phyloP scores from a whole-genome alignment of 64 coral and sea anemone species.

The Catalaphyllia jardinei region DNA sequence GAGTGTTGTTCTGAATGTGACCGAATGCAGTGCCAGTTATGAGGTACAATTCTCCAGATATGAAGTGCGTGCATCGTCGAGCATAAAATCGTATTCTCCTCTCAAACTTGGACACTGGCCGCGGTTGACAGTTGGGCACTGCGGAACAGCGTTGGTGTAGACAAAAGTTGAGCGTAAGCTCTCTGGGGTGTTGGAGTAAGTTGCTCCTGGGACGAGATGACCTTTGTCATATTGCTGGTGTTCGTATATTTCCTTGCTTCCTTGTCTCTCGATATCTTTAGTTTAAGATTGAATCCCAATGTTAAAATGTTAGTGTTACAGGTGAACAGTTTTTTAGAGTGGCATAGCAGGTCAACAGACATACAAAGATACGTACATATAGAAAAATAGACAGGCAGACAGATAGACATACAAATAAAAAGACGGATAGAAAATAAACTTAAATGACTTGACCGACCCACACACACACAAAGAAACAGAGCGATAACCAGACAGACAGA shows the following conservation, averaged over 20 bases:
- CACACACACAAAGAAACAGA: no score
- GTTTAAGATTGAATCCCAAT: neutral
- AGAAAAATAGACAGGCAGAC: neutral
- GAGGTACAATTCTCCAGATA: neutral
- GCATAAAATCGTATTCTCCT: neutral
- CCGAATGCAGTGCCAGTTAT: neutral
- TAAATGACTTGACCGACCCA: no score
- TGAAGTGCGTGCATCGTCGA: neutral
- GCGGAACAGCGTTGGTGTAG: neutral
- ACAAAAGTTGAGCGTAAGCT: neutral
- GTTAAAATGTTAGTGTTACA: neutral
- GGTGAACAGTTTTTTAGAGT: neutral
- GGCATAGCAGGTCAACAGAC: neutral
- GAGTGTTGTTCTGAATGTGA: neutral
- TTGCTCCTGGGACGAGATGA: neutral
- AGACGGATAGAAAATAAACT: no score
- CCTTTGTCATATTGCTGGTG: neutral
- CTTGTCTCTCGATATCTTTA: neutral
- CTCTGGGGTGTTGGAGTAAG: neutral
- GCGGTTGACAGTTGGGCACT: neutral
- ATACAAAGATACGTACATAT: neutral
- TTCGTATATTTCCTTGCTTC: neutral
- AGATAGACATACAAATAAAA: no score
- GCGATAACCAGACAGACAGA: no score
- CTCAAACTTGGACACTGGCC: neutral